Percentiles rank a stretch among this genome's conserved stretches.
phyloP scores from a whole-genome alignment of 2,113 vertebrate genomes.

The Fulica atra region DNA sequence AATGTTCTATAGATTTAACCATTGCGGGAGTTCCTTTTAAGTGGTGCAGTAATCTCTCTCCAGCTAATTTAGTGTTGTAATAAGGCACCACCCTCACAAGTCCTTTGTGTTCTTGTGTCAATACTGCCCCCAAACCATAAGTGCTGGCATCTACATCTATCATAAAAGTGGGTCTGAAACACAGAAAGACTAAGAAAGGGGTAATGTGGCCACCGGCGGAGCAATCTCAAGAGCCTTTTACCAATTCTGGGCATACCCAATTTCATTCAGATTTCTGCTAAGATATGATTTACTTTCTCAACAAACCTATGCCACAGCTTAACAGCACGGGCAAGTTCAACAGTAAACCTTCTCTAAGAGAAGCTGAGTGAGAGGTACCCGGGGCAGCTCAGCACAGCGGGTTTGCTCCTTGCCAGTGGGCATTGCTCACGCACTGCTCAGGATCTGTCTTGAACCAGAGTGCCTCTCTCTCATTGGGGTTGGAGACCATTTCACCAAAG shows the following conservation, averaged over 20 bases:
- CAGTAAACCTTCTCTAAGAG: neutral
- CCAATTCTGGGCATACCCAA: neutral
- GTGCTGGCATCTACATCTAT: constrained; percentile 63
- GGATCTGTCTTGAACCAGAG: neutral
- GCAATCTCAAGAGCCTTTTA: neutral
- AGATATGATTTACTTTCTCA: neutral
- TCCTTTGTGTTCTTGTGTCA: constrained; percentile 70
- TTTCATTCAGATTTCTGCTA: neutral
- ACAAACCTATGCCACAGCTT: neutral
- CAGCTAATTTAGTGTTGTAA: constrained; percentile 66
- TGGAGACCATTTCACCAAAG: neutral
- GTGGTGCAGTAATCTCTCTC: constrained; percentile 61
- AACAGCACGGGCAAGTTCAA: neutral
- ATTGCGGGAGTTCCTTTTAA: constrained; percentile 62
- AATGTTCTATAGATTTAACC: constrained; percentile 69
- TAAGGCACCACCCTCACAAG: constrained; percentile 64
- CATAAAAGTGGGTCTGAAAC: constrained; percentile 52
- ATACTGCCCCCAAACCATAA: constrained; percentile 72
- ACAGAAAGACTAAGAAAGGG: neutral
- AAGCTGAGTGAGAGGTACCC: neutral
- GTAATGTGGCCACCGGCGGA: neutral
- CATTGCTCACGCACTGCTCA: neutral
- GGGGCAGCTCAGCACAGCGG: neutral
- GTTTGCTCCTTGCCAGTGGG: neutral
- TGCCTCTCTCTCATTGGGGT: accelerated